phyloP scores from a whole-genome alignment of 2,888 invertebrate genomes.

The Eilema griseolum region DNA sequence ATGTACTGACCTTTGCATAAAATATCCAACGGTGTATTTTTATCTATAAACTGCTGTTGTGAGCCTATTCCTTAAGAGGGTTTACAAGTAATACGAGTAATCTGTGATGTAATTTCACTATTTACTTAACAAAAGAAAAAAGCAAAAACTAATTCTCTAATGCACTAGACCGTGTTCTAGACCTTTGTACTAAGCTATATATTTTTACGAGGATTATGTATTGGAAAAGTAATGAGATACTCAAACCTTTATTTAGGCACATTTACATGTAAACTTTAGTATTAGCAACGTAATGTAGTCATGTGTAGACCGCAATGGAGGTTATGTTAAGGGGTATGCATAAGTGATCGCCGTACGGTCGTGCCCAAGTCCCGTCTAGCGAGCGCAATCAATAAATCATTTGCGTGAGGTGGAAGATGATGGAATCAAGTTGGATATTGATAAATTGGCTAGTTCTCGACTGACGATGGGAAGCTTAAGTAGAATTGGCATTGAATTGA shows the following conservation, averaged over 20 bases:
- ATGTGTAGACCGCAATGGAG: constrained; percentile 8
- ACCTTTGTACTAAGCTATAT: neutral
- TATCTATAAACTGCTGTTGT: too few relatives aligned
- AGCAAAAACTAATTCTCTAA: constrained; percentile 3
- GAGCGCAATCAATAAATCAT: constrained; percentile 41
- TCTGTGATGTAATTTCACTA: neutral
- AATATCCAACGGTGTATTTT: too few relatives aligned
- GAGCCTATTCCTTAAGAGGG: too few relatives aligned
- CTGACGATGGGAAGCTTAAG: neutral
- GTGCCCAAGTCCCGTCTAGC: constrained; percentile 23
- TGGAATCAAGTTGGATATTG: constrained; percentile 8
- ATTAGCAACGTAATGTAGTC: neutral
- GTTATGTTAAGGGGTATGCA: constrained; percentile 14
- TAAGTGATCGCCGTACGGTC: constrained; percentile 15
- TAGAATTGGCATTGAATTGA: neutral
- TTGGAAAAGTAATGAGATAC: neutral
- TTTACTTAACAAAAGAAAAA: neutral
- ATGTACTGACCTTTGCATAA: too few relatives aligned
- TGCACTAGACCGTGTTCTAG: neutral
- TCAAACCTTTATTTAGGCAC: neutral
- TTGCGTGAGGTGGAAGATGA: constrained; percentile 12
- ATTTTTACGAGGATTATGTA: constrained; percentile 1
- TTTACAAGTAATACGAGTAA: too few relatives aligned
- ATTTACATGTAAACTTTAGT: neutral
- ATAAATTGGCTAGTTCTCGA: constrained; percentile 3